phyloP scores from a whole-genome alignment of 2,113 vertebrate species.

The Microtus montanus region DNA sequence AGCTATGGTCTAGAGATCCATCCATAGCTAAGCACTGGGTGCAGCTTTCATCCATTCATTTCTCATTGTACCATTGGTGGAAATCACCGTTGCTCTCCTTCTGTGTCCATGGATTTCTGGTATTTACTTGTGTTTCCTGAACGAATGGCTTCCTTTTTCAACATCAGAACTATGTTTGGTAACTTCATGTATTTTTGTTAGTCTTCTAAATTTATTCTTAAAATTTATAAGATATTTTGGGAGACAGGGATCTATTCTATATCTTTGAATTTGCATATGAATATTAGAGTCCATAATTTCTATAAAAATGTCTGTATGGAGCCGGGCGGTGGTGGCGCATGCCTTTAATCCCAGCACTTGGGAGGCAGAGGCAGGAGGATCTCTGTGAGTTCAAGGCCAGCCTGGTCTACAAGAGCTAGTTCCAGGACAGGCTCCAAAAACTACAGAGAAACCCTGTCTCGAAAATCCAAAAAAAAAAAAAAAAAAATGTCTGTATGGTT shows the following conservation, averaged over 20 bases:
- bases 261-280: background rate
- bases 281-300: conserved; percentile 21
- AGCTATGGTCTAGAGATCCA: too few relatives aligned
- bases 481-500: background rate
- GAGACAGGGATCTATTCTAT: background rate
- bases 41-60: background rate
- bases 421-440: too few relatives aligned
- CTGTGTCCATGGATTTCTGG: background rate
- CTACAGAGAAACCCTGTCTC: too few relatives aligned
- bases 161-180: background rate
- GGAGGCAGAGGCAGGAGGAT: too few relatives aligned
- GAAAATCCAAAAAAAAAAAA: too few relatives aligned
- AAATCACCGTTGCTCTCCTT: background rate
- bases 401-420: too few relatives aligned
- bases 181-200: background rate
- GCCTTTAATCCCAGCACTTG: too few relatives aligned
- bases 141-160: background rate
- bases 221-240: background rate
- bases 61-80: background rate
- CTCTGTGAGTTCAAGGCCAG: too few relatives aligned
- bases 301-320: background rate
- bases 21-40: too few relatives aligned
- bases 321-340: too few relatives aligned
- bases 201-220: background rate
- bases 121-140: background rate